Evolutionary conservation across 2,797 vertebrate species (phyloP).

Genomic region (Hypotaenidia philippensis): DNA sequence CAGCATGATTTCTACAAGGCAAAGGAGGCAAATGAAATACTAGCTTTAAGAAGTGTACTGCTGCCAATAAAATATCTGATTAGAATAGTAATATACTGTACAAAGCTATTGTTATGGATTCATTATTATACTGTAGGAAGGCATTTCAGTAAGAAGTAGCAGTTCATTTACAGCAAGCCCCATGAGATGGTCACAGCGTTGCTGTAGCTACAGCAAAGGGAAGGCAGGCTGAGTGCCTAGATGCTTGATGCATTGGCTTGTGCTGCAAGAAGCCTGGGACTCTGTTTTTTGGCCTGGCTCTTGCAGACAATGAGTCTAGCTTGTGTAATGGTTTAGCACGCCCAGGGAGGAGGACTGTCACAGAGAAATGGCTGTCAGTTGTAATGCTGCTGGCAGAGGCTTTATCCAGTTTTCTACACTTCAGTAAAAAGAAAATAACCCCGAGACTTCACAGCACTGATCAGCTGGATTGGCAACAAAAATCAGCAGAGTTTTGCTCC

Average conservation of each 20-base stretch:
- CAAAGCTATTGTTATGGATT: conserved; percentile 25
- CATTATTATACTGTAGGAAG: conserved; percentile 12
- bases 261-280: not conserved
- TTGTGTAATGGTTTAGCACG: not conserved
- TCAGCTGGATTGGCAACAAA: conserved; percentile 17
- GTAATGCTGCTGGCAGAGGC: conserved; percentile 7
- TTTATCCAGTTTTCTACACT: conserved; percentile 45
- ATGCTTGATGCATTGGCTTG: not conserved
- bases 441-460: not conserved
- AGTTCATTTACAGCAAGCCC: conserved; percentile 23
- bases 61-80: conserved; percentile 64
- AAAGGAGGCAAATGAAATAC: conserved; percentile 63
- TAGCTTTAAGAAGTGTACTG: conserved; percentile 32
- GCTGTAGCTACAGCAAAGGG: not conserved
- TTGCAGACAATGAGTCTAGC: not conserved
- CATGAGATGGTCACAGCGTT: not conserved
- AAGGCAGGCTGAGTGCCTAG: conserved; percentile 3
- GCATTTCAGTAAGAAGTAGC: conserved; percentile 40
- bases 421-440: not conserved
- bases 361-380: conserved; percentile 38
- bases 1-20: conserved; percentile 63
- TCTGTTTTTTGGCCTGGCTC: not conserved
- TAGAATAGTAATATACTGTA: conserved; percentile 51
- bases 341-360: not conserved
- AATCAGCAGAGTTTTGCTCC: conserved; percentile 37